phyloP scores from a whole-genome alignment of 2,113 vertebrate genomes.

The Pelvicachromis taeniatus region DNA sequence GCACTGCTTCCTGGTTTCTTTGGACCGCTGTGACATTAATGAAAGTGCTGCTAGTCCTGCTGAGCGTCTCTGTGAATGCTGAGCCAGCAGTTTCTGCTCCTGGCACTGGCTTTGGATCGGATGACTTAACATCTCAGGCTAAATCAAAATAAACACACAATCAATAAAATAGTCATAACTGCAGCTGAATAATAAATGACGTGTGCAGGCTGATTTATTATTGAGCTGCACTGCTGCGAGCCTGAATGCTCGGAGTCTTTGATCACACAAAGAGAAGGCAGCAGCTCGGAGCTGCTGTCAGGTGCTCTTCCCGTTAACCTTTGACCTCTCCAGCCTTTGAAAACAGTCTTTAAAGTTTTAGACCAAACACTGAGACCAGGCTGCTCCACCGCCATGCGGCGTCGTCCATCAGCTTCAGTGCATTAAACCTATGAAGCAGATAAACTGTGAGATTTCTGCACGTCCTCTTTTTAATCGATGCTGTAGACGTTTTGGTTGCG shows the following conservation, averaged over 20 bases:
- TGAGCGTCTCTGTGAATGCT: constrained; percentile 43
- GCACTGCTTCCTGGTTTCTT: background rate
- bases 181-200: constrained; percentile 4
- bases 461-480: background rate
- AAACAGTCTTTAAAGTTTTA: background rate
- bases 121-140: background rate
- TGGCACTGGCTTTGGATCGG: background rate
- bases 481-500: background rate
- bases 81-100: background rate
- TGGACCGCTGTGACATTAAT: background rate
- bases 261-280: background rate
- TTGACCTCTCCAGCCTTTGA: background rate
- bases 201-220: background rate
- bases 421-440: background rate
- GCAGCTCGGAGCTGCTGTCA: background rate
- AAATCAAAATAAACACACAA: constrained; percentile 21
- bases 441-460: background rate
- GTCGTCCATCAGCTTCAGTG: background rate
- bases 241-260: background rate
- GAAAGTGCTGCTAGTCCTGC: background rate
- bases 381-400: background rate
- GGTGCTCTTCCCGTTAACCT: background rate
- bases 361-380: background rate
- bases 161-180: constrained; percentile 47
- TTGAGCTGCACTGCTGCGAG: background rate